These are phyloP conservation scores for Phrynosoma blainvillii DNA, from an alignment of 2,113 vertebrate species.

Conservation along the genomic window DNA sequence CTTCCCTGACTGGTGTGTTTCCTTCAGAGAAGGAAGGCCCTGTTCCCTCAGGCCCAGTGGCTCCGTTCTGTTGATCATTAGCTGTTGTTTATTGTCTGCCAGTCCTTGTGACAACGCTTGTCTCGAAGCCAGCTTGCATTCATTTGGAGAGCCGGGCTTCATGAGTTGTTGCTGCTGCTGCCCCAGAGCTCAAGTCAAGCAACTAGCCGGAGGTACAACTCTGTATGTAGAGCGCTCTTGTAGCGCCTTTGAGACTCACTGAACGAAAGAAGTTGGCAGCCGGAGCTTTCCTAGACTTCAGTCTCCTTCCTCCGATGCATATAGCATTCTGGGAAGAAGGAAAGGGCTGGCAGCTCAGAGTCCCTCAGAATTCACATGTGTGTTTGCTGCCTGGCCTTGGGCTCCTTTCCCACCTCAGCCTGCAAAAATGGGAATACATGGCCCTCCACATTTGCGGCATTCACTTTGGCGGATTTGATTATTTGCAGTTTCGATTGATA, in stretches of 20 bases:
- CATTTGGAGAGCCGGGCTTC: background rate
- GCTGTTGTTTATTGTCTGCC: conserved; percentile 25
- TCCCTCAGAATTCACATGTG: background rate
- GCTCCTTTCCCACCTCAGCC: background rate
- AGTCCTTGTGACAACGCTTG: background rate
- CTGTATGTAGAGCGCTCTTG: too few species aligned
- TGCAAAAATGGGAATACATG: background rate
- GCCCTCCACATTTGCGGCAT: too few species aligned
- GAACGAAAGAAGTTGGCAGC: too few species aligned
- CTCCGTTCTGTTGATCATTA: conserved; percentile 6
- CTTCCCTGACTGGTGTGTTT: background rate
- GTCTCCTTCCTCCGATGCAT: too few species aligned
- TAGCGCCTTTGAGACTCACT: too few species aligned
- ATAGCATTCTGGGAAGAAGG: too few species aligned
- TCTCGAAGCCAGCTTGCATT: conserved; percentile 21
- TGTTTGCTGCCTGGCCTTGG: background rate
- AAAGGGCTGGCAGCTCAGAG: background rate
- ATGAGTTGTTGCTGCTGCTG: conserved; percentile 6
- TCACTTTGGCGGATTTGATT: too few species aligned
- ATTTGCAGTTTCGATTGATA: too few species aligned
- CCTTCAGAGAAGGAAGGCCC: background rate
- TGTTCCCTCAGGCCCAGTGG: too few species aligned
- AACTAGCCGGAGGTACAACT: background rate
- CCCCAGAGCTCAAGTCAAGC: background rate
- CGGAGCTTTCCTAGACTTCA: too few species aligned